Conservation (phyloP, 2,888 invertebrate species). For the Drosophila greeni region DNA sequence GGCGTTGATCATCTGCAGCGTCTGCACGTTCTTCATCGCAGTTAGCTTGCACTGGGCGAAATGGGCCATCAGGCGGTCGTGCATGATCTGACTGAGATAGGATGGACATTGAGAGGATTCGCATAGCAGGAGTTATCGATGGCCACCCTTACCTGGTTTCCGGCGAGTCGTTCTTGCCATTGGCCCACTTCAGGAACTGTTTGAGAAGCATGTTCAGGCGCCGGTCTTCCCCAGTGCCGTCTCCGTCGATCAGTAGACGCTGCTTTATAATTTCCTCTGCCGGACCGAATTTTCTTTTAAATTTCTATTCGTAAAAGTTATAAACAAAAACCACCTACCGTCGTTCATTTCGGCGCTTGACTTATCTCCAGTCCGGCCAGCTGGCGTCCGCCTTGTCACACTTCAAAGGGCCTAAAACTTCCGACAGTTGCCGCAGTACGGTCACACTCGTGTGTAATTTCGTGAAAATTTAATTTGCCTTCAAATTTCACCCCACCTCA, state of each 20-base stretch:
- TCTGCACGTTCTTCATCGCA: slow-evolving; percentile 88
- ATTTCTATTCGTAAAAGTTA: slow-evolving; percentile 12
- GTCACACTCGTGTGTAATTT: slow-evolving; percentile 15
- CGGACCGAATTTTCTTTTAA: background rate
- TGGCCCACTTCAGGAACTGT: slow-evolving; percentile 89
- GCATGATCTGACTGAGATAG: slow-evolving; percentile 82
- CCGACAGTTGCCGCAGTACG: slow-evolving; percentile 1
- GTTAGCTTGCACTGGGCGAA: slow-evolving; percentile 93
- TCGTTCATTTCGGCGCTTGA: slow-evolving; percentile 42
- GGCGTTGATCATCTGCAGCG: slow-evolving; percentile 89
- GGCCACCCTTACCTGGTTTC: slow-evolving; percentile 82
- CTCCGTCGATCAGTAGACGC: slow-evolving; percentile 95
- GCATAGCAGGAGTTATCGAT: background rate
- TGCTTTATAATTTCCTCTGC: slow-evolving; percentile 96
- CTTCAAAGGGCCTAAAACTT: slow-evolving; percentile 1
- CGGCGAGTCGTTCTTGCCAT: slow-evolving; percentile 82
- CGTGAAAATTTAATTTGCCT: slow-evolving; percentile 16
- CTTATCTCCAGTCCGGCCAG: slow-evolving; percentile 1
- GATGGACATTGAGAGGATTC: background rate
- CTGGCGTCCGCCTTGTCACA: slow-evolving; percentile 5
- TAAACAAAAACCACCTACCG: slow-evolving; percentile 27
- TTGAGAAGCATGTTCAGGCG: slow-evolving; percentile 91
- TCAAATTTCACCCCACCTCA: background rate
- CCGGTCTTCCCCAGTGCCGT: slow-evolving; percentile 97
- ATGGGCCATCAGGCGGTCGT: slow-evolving; percentile 89